Evolutionary conservation across 2,888 invertebrate genomes (phyloP), one percentile per base, ranked within the genome.

Genomic region (Himalopsyche tibetana): DNA sequence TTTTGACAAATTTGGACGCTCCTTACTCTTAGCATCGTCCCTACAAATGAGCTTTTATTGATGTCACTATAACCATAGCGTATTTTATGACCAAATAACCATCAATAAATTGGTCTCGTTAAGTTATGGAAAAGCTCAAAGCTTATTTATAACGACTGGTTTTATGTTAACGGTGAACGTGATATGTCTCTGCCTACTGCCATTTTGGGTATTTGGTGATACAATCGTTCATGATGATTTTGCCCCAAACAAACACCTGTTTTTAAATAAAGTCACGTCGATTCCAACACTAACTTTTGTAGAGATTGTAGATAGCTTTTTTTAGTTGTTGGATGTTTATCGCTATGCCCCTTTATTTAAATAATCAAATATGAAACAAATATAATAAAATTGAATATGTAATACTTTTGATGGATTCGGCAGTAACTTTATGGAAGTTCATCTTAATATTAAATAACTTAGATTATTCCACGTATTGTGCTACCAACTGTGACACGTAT

Each of bases 121-220:
- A 63, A 63, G 63, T 63, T 63, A 63, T 63, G 63, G 28, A 63
- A n/a, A 19, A 63, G 19, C 63, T 28, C 63, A 2, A 19, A 19
- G 63, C 63, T 63, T 63, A 63, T 63, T 63, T 63, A 63, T 63
- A 63, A 63, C 63, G 63, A 63, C 63, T 11, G 19, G 63, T 63
- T 63, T 63, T 63, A 63, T 63, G 63, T 63, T 63, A 19, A 63
- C 63, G 63, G 63, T 63, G 63, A 63, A 63, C 63, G 63, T 63
- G 63, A 28, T 63, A 6, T 63, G 19, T 63, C 19, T 63, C 8
- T 63, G n/a, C 63, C n/a, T 2, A 4, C 19, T n/a, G 6, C 19
- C 4, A 5, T 63, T 63, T 63, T 19, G 19, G 63, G 19, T 63
- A 63, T 63, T 63, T 63, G 19, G 63, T 19, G 63, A 63, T 63